Evolutionary conservation across 2,113 vertebrate species (phyloP), one percentile per base, ranked within the genome.

Genomic region (Grus americana): DNA sequence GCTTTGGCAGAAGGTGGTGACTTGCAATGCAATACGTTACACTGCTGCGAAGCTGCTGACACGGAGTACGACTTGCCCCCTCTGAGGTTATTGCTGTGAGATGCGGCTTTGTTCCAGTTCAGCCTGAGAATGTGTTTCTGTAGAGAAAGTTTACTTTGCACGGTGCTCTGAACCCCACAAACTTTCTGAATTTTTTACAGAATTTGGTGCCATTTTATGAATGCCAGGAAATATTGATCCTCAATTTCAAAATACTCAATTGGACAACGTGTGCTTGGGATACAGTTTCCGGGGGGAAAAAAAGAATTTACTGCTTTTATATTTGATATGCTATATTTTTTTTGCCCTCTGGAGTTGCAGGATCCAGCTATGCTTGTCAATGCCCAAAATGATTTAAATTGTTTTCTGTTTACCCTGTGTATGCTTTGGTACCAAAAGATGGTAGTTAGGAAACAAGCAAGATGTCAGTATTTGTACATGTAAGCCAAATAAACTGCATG

Each of bases 41-140:
- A 11, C 14, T 2, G 3, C 42, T 65, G 80, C 2, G 2, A 78
- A 68, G 21, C 23, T 94, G 74, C 44, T 65, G 70, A 32, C 10
- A 5, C 0, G 4, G 67, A 8, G 24, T 55, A 42, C 0, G 1
- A 40, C 40, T n/a, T 34, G 9, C 13, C 11, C 71, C 23, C 34
- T 71, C 36, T 58, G 84, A 74, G 26, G 27, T 66, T 88, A 26
- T 26, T 57, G 32, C 36, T 23, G 38, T 65, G 49, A 73, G 13
- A 40, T 59, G 12, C 4, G 5, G 10, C 46, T 70, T 74, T 72
- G 29, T 50, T 74, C 23, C 26, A 70, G 46, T 27, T 89, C 80
- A 75, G 26, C 11, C 7, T 47, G 21, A 44, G 34, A 86, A 21
- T 29, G 21, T 2, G 1, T 68, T 63, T 71, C 47, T 89, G 14